These are phyloP conservation scores for Eupithecia subumbrata DNA, from an alignment of 2,888 invertebrate species.

Conservation along the genomic window DNA sequence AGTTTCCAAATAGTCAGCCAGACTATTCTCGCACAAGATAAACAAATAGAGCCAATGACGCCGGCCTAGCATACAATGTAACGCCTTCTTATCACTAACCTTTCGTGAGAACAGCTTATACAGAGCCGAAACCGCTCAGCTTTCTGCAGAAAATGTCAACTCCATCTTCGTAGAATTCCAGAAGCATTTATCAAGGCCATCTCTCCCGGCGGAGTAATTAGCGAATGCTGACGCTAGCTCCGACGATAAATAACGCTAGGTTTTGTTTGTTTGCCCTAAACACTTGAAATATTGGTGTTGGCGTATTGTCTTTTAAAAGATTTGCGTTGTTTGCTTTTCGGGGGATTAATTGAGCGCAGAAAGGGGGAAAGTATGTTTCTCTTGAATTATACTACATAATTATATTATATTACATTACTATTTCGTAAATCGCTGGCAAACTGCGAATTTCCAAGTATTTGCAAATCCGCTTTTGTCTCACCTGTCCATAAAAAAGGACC, in stretches of 20 bases:
- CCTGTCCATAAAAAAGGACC: no score
- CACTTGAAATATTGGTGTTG: slow-evolving; percentile 32
- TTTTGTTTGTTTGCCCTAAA: slow-evolving; percentile 38
- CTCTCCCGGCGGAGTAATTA: slow-evolving; percentile 38
- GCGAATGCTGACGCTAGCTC: slow-evolving; percentile 29
- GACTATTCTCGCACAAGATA: background rate
- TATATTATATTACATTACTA: no score
- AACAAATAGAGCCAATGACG: background rate
- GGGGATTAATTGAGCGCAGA: background rate
- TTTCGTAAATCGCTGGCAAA: no score
- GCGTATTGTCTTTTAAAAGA: slow-evolving; percentile 33
- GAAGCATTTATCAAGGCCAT: slow-evolving; percentile 30
- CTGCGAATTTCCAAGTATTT: no score
- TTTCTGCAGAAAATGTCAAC: slow-evolving; percentile 19
- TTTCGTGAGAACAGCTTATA: background rate
- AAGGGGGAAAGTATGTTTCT: background rate
- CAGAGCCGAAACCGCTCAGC: background rate
- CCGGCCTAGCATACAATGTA: background rate
- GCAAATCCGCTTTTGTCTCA: no score
- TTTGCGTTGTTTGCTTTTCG: slow-evolving; percentile 16
- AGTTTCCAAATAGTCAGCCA: background rate
- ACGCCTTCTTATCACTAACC: background rate
- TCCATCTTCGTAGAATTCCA: slow-evolving; percentile 17
- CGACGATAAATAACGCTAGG: slow-evolving; percentile 29
- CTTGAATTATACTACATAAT: background rate